phyloP scores from a whole-genome alignment of 2,888 invertebrate genomes.

The Myopa tessellatipennis region DNA sequence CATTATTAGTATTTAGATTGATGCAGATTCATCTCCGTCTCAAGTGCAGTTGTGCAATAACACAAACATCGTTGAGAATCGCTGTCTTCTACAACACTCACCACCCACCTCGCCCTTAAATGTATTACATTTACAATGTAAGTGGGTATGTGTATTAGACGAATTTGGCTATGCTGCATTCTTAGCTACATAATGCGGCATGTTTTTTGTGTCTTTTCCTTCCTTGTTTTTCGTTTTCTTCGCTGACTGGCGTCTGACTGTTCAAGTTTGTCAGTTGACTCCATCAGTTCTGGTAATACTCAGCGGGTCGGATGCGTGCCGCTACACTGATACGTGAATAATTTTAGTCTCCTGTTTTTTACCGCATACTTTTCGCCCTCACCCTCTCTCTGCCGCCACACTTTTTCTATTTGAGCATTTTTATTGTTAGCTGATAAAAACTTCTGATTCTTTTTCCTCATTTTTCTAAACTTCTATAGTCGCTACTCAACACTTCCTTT shows the following conservation, averaged over 20 bases:
- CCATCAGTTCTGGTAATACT: constrained; percentile 10
- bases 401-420: constrained; percentile 2
- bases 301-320: constrained; percentile 5
- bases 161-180: constrained; percentile 29
- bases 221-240: constrained; percentile 5
- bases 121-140: background rate
- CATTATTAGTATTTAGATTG: background rate
- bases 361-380: background rate
- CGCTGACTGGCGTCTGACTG: constrained; percentile 16
- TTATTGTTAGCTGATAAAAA: background rate
- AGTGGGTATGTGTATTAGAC: constrained; percentile 1
- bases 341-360: background rate
- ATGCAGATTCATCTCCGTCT: background rate
- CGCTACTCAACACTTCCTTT: background rate
- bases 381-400: background rate
- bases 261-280: constrained; percentile 8
- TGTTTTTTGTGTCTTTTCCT: constrained; percentile 3
- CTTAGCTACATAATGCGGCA: constrained; percentile 26
- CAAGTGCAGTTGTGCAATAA: background rate
- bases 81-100: background rate
- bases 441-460: background rate
- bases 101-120: background rate
- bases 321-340: constrained; percentile 21
- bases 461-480: background rate
- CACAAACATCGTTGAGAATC: background rate